These are phyloP conservation scores for Ennomos fuscantarius DNA, from an alignment of 2,888 invertebrate genomes.

Conservation along the genomic window DNA sequence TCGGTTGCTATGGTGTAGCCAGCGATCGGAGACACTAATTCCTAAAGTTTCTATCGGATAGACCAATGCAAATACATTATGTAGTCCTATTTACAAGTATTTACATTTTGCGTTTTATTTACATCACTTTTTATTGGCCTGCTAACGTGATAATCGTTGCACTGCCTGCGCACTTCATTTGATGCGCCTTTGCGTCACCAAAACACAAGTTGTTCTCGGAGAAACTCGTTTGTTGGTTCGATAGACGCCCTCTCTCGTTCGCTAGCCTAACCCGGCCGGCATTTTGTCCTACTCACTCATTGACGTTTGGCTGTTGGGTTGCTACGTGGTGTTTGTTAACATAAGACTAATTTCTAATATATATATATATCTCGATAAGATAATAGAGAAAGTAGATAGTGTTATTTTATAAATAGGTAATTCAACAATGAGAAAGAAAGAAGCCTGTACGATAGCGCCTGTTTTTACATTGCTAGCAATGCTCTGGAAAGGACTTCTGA, in stretches of 20 bases:
- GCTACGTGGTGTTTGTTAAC: conserved; percentile 40
- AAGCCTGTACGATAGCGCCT: no score
- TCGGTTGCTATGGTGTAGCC: conserved; percentile 68
- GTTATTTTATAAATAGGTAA: no score
- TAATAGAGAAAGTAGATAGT: not conserved
- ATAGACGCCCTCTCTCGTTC: conserved; percentile 65
- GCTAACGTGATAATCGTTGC: conserved; percentile 80
- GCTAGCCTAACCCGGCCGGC: conserved; percentile 47
- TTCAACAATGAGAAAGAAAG: no score
- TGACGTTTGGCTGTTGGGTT: conserved; percentile 63
- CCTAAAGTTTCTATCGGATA: conserved; percentile 35
- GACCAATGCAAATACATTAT: conserved; percentile 50
- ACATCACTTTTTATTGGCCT: conserved; percentile 78
- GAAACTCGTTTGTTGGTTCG: conserved; percentile 50
- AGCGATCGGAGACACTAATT: conserved; percentile 60
- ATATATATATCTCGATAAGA: not conserved
- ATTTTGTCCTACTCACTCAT: conserved; percentile 58
- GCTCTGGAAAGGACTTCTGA: no score
- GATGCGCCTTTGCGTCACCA: conserved; percentile 76
- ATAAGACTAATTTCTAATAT: conserved; percentile 11
- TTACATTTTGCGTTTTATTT: conserved; percentile 71
- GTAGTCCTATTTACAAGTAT: conserved; percentile 66
- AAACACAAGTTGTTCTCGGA: conserved; percentile 61
- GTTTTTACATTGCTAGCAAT: no score
- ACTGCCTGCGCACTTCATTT: conserved; percentile 81